These are phyloP conservation scores for Drosophila histrio DNA, from an alignment of 2,888 invertebrate species.

Conservation along the genomic window DNA sequence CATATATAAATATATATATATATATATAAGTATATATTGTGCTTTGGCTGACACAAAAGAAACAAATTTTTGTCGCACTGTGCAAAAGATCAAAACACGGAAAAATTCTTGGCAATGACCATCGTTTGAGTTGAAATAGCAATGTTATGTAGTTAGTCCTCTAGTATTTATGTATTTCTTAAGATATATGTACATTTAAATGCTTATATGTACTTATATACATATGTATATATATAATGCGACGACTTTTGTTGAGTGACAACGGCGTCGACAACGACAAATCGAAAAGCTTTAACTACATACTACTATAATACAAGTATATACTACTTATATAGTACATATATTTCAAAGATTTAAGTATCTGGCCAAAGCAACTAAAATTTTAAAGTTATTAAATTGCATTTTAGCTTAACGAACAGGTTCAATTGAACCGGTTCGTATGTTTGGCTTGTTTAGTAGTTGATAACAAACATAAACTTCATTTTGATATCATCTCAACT, in stretches of 20 bases:
- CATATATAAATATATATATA: conserved; percentile 6
- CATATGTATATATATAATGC: conserved; percentile 30
- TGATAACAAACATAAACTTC: conserved; percentile 19
- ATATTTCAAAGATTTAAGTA: not conserved
- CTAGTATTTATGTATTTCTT: conserved; percentile 24
- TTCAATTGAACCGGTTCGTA: conserved; percentile 23
- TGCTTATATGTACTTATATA: conserved; percentile 7
- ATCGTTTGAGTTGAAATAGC: conserved; percentile 76
- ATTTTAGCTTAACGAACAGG: not conserved
- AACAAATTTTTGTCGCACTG: conserved; percentile 59
- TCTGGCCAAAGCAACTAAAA: not conserved
- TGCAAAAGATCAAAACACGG: conserved; percentile 78
- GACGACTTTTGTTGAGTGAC: conserved; percentile 67
- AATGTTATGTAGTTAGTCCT: conserved; percentile 56
- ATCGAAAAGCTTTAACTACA: conserved; percentile 33
- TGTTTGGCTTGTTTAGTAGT: conserved; percentile 9
- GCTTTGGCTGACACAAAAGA: conserved; percentile 57
- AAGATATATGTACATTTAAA: conserved; percentile 11
- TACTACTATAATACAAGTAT: not conserved
- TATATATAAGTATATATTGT: conserved; percentile 11
- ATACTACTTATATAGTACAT: not conserved
- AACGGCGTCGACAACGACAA: conserved; percentile 65
- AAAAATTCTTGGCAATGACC: conserved; percentile 80
- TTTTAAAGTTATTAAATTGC: not conserved
- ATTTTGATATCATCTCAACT: conserved; percentile 14